Evolutionary conservation across 1,140 invertebrate species (phyloP).

Genomic region (Bactericera cockerelli): DNA sequence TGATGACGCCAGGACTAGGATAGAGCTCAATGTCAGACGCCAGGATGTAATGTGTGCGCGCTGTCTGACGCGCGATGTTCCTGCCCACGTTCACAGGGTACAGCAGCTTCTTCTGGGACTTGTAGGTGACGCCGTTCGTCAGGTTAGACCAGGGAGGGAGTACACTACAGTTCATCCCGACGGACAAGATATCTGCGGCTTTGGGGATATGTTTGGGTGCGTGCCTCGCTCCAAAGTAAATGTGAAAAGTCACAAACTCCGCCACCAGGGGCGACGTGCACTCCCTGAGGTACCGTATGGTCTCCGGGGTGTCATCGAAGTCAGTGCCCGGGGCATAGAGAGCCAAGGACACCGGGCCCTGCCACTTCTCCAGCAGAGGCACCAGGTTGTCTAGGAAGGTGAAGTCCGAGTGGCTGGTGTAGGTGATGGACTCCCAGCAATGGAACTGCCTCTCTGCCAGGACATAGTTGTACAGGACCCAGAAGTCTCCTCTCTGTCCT

Average conservation of each 20-base stretch:
- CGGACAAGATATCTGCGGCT: conserved; percentile 39
- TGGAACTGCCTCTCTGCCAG: conserved; percentile 30
- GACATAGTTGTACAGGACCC: conserved; percentile 80
- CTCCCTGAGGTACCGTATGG: conserved; percentile 40
- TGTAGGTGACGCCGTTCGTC: conserved; percentile 49
- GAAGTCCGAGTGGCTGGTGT: conserved; percentile 81
- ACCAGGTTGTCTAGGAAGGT: conserved; percentile 80
- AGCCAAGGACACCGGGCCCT: conserved; percentile 50
- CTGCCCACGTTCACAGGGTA: conserved; percentile 80
- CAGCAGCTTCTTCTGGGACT: conserved; percentile 56
- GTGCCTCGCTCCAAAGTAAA: conserved; percentile 72
- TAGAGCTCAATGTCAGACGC: conserved; percentile 79
- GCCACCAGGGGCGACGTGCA: conserved; percentile 44
- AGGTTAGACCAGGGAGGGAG: conserved; percentile 51
- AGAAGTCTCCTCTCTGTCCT: conserved; percentile 68
- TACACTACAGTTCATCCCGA: conserved; percentile 43
- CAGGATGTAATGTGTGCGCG: conserved; percentile 66
- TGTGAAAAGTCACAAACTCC: conserved; percentile 65
- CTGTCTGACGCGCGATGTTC: conserved; percentile 66
- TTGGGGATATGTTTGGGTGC: conserved; percentile 60
- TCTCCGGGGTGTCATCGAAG: conserved; percentile 37
- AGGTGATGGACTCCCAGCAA: conserved; percentile 75
- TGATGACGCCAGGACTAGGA: conserved; percentile 59
- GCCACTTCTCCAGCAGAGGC: conserved; percentile 56
- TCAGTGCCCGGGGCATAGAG: conserved; percentile 50